phyloP scores from a whole-genome alignment of 2,888 invertebrate genomes.

The Megastigmus dorsalis region DNA sequence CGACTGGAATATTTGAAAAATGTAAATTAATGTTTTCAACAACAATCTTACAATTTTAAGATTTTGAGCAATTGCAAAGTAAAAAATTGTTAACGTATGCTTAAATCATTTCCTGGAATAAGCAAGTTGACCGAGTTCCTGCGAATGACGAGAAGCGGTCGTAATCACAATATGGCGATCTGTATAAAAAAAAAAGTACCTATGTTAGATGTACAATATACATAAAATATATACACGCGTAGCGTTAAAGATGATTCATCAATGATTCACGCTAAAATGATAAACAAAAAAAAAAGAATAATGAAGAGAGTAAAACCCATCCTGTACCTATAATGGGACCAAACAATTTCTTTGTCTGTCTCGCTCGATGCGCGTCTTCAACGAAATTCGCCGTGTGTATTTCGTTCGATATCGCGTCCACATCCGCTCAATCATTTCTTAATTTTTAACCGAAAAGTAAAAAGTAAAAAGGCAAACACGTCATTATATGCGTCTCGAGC shows the following conservation, averaged over 20 bases:
- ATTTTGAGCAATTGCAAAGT: no score
- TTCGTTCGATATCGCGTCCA: conserved; percentile 30
- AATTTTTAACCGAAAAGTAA: background rate
- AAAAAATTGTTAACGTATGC: no score
- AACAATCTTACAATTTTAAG: no score
- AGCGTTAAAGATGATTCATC: conserved; percentile 57
- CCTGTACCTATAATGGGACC: conserved; percentile 72
- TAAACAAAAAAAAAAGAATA: conserved; percentile 11
- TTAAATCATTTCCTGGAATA: no score
- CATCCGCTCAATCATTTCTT: background rate
- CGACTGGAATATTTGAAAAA: no score
- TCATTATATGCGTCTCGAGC: conserved; percentile 46
- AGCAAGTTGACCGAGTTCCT: conserved; percentile 40
- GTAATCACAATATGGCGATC: conserved; percentile 26
- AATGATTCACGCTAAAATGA: conserved; percentile 58
- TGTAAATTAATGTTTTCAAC: no score
- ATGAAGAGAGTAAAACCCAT: conserved; percentile 56
- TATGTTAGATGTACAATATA: conserved; percentile 55
- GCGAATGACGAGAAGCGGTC: conserved; percentile 44
- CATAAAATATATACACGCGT: conserved; percentile 44
- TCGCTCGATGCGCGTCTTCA: conserved; percentile 47
- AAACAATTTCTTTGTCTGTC: conserved; percentile 64
- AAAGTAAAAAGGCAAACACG: background rate
- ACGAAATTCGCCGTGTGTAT: conserved; percentile 39
- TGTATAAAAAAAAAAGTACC: conserved; percentile 54